Conservation (phyloP, 2,888 invertebrate genomes). For the Eubasilissa splendida region DNA sequence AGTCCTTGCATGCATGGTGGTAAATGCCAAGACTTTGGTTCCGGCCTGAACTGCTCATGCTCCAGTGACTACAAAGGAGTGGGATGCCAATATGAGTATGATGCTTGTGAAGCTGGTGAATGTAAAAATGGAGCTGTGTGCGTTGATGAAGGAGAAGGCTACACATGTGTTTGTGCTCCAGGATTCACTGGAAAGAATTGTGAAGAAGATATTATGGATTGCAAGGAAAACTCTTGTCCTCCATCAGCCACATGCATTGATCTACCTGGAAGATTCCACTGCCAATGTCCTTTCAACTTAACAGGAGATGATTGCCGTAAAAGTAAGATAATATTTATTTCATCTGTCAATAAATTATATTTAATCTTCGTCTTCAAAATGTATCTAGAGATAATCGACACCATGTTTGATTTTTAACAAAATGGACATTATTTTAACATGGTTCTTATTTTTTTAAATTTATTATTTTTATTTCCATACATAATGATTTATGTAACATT, state of each 20-base stretch:
- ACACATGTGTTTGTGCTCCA: constrained; percentile 88
- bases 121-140: constrained; percentile 96
- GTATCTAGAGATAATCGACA: no score
- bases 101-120: constrained; percentile 91
- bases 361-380: no score
- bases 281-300: constrained; percentile 96
- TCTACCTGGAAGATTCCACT: constrained; percentile 91
- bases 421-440: no score
- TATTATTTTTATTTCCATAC: no score
- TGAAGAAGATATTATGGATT: constrained; percentile 92
- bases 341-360: not conserved
- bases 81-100: constrained; percentile 95
- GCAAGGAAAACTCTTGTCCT: constrained; percentile 94
- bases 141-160: constrained; percentile 87
- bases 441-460: no score
- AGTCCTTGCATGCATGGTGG: constrained; percentile 97
- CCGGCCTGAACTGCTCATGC: constrained; percentile 95
- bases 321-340: constrained; percentile 73
- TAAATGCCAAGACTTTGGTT: constrained; percentile 95
- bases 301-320: constrained; percentile 98
- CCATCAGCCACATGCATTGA: constrained; percentile 95
- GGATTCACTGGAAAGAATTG: constrained; percentile 88
- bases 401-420: no score
- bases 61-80: constrained; percentile 88
- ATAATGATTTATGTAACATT: no score